A percentile compares a stretch with the other conserved stretches of the same genome.
These are phyloP conservation scores for Sarcoramphus papa DNA, from an alignment of 2,797 vertebrate genomes.

Conservation along the genomic window DNA sequence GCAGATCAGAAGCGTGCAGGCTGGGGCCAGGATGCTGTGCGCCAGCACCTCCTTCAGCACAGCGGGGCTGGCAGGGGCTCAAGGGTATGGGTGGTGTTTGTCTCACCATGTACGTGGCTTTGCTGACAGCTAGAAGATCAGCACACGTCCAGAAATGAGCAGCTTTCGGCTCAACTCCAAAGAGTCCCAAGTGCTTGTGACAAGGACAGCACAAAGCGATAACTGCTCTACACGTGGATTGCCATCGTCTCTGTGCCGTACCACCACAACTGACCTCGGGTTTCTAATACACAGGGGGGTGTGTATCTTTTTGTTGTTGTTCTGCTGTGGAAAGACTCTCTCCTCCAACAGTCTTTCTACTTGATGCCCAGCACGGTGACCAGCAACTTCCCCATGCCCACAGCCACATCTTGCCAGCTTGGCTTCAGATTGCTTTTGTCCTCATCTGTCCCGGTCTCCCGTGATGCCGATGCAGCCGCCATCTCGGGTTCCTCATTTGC, in stretches of 20 bases:
- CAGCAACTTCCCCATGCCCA: neutral
- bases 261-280: neutral
- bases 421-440: neutral
- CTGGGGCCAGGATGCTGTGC: neutral
- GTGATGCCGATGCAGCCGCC: neutral
- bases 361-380: fast-evolving
- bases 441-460: neutral
- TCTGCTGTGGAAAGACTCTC: neutral
- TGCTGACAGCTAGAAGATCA: neutral
- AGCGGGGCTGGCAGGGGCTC: fast-evolving
- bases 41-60: neutral
- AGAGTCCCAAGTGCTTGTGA: neutral
- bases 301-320: neutral
- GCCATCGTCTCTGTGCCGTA: fast-evolving
- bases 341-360: neutral
- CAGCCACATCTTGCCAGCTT: neutral
- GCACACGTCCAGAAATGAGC: neutral
- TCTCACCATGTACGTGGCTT: neutral
- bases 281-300: neutral
- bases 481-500: neutral
- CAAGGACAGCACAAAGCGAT: neutral
- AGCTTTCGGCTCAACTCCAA: neutral
- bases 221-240: fast-evolving
- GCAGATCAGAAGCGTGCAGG: neutral
- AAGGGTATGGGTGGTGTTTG: neutral